Percentiles rank a stretch among this genome's conserved stretches.
phyloP scores from a whole-genome alignment of 2,888 invertebrate species.

The Ethmia dodecea region DNA sequence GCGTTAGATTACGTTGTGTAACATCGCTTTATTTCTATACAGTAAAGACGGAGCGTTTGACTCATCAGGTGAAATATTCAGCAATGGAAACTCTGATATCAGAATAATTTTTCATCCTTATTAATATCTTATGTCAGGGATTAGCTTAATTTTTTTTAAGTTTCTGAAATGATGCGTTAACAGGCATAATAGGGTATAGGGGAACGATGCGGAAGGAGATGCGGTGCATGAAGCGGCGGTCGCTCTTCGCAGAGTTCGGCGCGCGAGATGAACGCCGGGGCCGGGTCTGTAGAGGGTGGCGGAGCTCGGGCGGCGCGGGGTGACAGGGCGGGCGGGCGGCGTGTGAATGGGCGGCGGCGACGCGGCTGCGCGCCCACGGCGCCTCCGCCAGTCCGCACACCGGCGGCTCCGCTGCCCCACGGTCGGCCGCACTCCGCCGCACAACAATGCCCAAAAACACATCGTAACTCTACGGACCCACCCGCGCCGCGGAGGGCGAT shows the following conservation, averaged over 20 bases:
- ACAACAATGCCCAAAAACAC: constrained; percentile 74
- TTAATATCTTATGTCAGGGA: too few relatives aligned
- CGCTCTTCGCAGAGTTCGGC: constrained; percentile 2
- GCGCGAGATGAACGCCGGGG: constrained; percentile 15
- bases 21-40: too few relatives aligned
- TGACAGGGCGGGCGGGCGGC: constrained; percentile 13
- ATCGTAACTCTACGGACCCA: constrained; percentile 59
- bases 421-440: constrained; percentile 75
- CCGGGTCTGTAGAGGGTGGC: constrained; percentile 15
- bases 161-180: not conserved
- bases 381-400: constrained; percentile 71
- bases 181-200: not conserved
- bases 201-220: not conserved
- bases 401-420: constrained; percentile 78
- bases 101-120: too few relatives aligned
- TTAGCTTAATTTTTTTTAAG: too few relatives aligned
- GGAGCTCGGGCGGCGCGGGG: constrained; percentile 11
- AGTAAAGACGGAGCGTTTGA: too few relatives aligned
- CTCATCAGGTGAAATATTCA: too few relatives aligned
- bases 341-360: constrained; percentile 14
- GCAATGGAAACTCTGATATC: too few relatives aligned
- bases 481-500: constrained; percentile 61
- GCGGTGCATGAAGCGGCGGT: constrained; percentile 1
- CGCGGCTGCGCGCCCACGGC: constrained; percentile 37
- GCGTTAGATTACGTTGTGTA: too few relatives aligned